Evolutionary conservation across 2,113 vertebrate genomes (phyloP), one percentile per base, ranked within the genome.

Genomic region (Gavialis gangeticus): DNA sequence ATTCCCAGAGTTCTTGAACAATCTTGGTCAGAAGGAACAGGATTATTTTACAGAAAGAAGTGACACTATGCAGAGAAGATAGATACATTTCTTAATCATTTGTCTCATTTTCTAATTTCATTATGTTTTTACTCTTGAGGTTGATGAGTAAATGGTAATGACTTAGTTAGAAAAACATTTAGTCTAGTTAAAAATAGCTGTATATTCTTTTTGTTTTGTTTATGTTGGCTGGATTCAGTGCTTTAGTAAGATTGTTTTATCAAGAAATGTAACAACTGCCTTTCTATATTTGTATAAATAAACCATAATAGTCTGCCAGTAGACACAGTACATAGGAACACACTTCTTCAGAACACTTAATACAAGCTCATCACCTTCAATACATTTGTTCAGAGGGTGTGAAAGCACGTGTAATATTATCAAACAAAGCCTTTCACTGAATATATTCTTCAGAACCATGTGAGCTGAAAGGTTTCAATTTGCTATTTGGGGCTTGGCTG

Each of bases 1-100:
- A 87, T 94, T 95, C 90, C 82, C 89, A 79, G 87, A 15, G n/a
- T 79, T 90, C 90, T 60, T 66, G 75, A 60, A 30, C 85, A 58
- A 58, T 95, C 83, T 89, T 77, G n/a, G 83, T 96, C 46, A 79
- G 87, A 93, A 87, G 46, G 8, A 57, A 18, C 17, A 28, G 1
- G 57, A 28, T 59, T 85, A 79, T 83, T 96, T 95, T 85, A 18
- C 75, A 59, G n/a, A 15, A 92, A 34, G 62, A 88, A 64, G 25
- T 67, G 81, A 37, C 0, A 2, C 19, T 89, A 21, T 37, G 37
- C 63, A 64, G 16, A 66, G 56, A 77, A 75, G 22, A 4, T 0
- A 10, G n/a, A 54, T 82, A 46, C 46, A 9, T 82, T 11, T 63
- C 55, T n/a, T 60, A 8, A 58, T 90, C 66, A 28, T n/a, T 67